Conservation (phyloP, 2,797 vertebrate genomes). For the Calcarius lapponicus region DNA sequence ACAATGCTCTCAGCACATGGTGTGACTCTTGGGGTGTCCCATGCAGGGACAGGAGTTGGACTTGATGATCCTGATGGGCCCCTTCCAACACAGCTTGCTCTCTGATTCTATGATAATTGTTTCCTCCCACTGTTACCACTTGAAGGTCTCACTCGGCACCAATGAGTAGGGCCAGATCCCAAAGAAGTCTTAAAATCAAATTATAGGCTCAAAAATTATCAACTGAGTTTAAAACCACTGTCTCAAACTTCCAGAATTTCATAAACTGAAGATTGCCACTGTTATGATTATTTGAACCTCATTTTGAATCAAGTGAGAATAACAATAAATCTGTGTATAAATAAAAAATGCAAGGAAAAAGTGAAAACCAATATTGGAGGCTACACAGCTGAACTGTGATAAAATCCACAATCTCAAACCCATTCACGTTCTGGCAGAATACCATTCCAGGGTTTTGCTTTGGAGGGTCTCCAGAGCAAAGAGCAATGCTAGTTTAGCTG, state of each 20-base stretch:
- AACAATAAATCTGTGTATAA: neutral
- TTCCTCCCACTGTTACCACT: neutral
- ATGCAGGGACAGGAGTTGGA: neutral
- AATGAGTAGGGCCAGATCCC: neutral
- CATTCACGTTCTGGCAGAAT: neutral
- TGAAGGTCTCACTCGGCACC: neutral
- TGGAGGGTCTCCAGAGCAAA: conserved; percentile 45
- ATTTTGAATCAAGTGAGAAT: neutral
- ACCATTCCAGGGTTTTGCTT: conserved; percentile 31
- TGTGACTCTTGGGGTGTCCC: neutral
- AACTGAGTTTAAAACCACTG: neutral
- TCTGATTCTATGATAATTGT: neutral
- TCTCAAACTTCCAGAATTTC: neutral
- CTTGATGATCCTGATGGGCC: neutral
- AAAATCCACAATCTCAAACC: neutral
- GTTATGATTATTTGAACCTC: neutral
- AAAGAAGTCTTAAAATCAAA: neutral
- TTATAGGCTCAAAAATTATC: neutral
- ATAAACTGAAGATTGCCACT: neutral
- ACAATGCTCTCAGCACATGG: neutral
- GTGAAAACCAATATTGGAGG: conserved; percentile 11
- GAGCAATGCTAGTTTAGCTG: neutral
- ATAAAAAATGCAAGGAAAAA: neutral
- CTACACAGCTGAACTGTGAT: conserved; percentile 9
- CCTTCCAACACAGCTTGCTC: neutral